These are phyloP conservation scores for Desmophyllum pertusum DNA, from an alignment of 92 coral and sea anemone genomes.

Conservation along the genomic window DNA sequence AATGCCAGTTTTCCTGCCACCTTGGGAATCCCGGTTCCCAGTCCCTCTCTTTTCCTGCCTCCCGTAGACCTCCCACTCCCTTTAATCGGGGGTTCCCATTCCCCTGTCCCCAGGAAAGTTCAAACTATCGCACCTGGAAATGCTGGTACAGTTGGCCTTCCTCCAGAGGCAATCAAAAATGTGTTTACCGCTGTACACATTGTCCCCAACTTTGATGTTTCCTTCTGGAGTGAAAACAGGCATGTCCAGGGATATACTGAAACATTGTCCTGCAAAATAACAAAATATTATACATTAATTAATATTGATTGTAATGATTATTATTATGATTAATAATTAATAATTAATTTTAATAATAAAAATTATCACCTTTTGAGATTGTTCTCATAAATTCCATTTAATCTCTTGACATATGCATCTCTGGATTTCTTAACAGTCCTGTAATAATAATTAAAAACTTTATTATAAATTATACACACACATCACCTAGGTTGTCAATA, in stretches of 20 bases:
- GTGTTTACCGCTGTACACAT: conserved; percentile 80
- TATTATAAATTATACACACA: too few relatives aligned
- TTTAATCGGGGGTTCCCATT: too few relatives aligned
- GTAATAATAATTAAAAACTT: not conserved
- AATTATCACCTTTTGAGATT: conserved; percentile 66
- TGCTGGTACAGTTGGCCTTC: conserved; percentile 80
- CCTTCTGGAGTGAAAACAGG: conserved; percentile 92
- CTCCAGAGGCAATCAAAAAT: conserved; percentile 93
- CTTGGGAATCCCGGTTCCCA: too few relatives aligned
- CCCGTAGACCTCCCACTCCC: too few relatives aligned
- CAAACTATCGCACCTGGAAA: conserved; percentile 69
- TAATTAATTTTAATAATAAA: too few relatives aligned
- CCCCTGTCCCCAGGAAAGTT: too few relatives aligned
- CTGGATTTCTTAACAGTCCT: conserved; percentile 82
- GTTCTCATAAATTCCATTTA: conserved; percentile 91
- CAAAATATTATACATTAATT: not conserved
- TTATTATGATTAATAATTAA: too few relatives aligned
- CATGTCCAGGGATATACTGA: conserved; percentile 85
- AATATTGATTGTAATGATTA: not conserved
- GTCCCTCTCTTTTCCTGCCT: too few relatives aligned
- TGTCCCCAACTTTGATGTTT: conserved; percentile 77
- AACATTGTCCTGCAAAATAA: conserved; percentile 79
- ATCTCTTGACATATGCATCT: conserved; percentile 88
- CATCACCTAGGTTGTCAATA: too few relatives aligned
- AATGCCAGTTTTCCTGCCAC: too few relatives aligned